phyloP scores from a whole-genome alignment of 2,888 invertebrate species.

The Malacosoma neustria region DNA sequence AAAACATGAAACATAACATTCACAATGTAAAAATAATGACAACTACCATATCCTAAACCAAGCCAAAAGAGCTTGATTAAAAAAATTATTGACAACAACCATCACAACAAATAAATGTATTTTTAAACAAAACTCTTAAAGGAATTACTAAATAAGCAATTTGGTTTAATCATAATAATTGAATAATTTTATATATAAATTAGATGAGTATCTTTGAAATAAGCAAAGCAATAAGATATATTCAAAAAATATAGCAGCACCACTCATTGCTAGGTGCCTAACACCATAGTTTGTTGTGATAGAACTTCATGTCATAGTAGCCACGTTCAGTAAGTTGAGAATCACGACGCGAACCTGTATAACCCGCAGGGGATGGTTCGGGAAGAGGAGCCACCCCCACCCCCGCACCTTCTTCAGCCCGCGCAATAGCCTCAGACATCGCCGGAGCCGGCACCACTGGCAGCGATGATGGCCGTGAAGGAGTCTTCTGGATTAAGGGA shows the following conservation, averaged over 20 bases:
- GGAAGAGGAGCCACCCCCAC: not conserved
- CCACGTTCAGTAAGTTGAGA: conserved; percentile 77
- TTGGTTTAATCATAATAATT: no score
- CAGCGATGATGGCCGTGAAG: conserved; percentile 8
- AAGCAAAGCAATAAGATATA: no score
- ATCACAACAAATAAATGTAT: not conserved
- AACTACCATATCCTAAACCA: no score
- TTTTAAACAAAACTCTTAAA: not conserved
- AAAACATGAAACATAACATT: not conserved
- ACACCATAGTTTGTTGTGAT: conserved; percentile 85
- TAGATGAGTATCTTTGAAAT: not conserved
- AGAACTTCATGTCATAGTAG: conserved; percentile 84
- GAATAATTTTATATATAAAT: no score
- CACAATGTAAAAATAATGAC: not conserved
- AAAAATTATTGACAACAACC: no score
- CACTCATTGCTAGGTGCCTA: not conserved
- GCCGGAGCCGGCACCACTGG: conserved; percentile 7
- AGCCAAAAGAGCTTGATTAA: no score
- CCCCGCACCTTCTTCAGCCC: conserved; percentile 4
- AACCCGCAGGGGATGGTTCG: conserved; percentile 21
- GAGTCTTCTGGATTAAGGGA: not conserved
- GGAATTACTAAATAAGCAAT: not conserved
- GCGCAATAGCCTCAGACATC: no score
- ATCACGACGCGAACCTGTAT: conserved; percentile 27
- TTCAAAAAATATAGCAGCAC: no score